Conservation (phyloP, 2,888 invertebrate genomes). For the Drosophila lacicola region DNA sequence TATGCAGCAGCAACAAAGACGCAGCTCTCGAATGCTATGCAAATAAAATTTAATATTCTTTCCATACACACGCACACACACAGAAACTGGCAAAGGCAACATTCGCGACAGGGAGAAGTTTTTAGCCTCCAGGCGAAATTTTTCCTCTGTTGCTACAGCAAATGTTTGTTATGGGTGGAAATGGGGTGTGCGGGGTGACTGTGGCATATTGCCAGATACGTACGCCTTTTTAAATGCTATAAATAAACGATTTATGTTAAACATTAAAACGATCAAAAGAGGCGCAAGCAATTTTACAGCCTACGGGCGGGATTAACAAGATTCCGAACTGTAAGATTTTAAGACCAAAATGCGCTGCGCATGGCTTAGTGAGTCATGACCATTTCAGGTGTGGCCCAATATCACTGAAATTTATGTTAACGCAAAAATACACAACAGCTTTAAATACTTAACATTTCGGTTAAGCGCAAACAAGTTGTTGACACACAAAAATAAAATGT, state of each 20-base stretch:
- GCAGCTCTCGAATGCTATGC: constrained; percentile 42
- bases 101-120: constrained; percentile 36
- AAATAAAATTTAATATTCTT: constrained; percentile 62
- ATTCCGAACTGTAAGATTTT: constrained; percentile 12
- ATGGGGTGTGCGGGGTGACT: background rate
- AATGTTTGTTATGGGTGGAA: constrained; percentile 24
- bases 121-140: constrained; percentile 34
- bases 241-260: constrained; percentile 55
- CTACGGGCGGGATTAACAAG: constrained; percentile 36
- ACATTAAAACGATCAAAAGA: constrained; percentile 57
- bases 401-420: constrained; percentile 1
- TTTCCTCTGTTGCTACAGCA: constrained; percentile 17
- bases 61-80: constrained; percentile 10
- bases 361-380: constrained; percentile 2
- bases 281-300: constrained; percentile 30
- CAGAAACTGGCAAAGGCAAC: constrained; percentile 2
- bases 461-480: constrained; percentile 23
- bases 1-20: constrained; percentile 18
- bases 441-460: constrained; percentile 9
- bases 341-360: background rate
- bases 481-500: background rate
- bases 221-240: constrained; percentile 50
- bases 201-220: constrained; percentile 20
- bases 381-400: constrained; percentile 18
- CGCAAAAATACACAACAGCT: background rate